Evolutionary conservation across 2,888 invertebrate species (phyloP), one percentile per base, ranked within the genome.

Genomic region (Oxycera nigricornis): DNA sequence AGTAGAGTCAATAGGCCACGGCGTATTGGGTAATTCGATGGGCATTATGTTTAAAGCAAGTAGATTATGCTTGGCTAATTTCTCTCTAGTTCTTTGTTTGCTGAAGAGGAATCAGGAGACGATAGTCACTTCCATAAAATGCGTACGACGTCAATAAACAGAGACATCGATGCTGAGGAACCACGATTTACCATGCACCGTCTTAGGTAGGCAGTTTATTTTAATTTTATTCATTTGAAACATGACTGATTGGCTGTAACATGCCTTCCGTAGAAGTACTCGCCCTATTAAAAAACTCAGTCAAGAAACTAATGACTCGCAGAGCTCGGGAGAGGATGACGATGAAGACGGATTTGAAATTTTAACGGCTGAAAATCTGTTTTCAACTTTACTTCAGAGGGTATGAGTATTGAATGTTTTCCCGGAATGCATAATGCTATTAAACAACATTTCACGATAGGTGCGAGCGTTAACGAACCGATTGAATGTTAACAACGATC

Each of bases 321-420:
- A 94, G 77, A 95, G 95, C 83, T 95, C 95, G 61, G 91, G 95
- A 76, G 91, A 95, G 85, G 93, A 93, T 77, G 95, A 94, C 82
- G 92, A 95, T 80, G 94, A 94, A 81, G 96, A 96, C 82, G 94
- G 94, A 79, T 96, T 96, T 87, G 95, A 96, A 83, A 90, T 95
- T 80, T 89, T 96, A 79, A 95, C 95, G 1, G 95, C 95, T 0
- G 96, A 96, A 86, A 94, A 94, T 83, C 88, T 96, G 72, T 96
- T 96, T 86, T 94, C 95, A 14, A 94, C 94, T 14, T 87, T 95
- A 70, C 85, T 95, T 78, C 93, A 94, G 79, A 88, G 95, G 86
- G 95, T 95, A 85, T 82, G 61, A 24, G 20, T 30, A 55, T 55
- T 50, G 11, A 1, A 46, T 68, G 61, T 30, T 74, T 65, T 14